Percentiles rank a stretch among this genome's conserved stretches.
phyloP scores from a whole-genome alignment of 2,797 vertebrate genomes.

The Ceyx erithaca region DNA sequence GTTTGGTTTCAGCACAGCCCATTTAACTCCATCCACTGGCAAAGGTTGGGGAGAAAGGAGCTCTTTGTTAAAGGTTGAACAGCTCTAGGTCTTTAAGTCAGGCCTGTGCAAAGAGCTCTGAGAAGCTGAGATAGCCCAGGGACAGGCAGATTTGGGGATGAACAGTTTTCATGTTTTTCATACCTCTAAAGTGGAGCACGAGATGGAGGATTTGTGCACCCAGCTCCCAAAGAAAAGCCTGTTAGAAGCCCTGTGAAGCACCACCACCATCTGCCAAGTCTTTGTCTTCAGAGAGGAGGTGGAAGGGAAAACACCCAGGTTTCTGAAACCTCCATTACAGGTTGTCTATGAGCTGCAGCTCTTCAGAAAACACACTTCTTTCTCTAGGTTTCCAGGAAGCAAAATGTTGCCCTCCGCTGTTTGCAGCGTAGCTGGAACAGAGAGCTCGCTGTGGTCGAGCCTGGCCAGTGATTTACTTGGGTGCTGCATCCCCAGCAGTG shows the following conservation, averaged over 20 bases:
- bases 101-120: not conserved
- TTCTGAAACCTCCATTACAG: constrained; percentile 53
- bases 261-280: constrained; percentile 42
- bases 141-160: not conserved
- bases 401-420: constrained; percentile 71
- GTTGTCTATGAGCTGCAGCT: constrained; percentile 56
- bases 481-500: not conserved
- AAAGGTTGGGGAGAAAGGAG: constrained; percentile 48
- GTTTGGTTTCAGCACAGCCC: constrained; percentile 52
- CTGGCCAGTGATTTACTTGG: rapidly evolving
- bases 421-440: constrained; percentile 9
- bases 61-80: constrained; percentile 54
- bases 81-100: constrained; percentile 39
- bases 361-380: constrained; percentile 44
- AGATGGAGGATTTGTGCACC: not conserved
- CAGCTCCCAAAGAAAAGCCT: not conserved
- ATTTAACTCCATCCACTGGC: constrained; percentile 26
- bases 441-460: not conserved
- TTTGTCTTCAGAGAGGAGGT: constrained; percentile 55
- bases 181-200: not conserved
- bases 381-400: constrained; percentile 64
- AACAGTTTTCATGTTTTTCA: not conserved
- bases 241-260: not conserved
- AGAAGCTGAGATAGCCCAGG: constrained; percentile 52
- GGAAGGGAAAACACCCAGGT: constrained; percentile 46